Conservation (phyloP, 2,888 invertebrate species). For the Tetranychus piercei region DNA sequence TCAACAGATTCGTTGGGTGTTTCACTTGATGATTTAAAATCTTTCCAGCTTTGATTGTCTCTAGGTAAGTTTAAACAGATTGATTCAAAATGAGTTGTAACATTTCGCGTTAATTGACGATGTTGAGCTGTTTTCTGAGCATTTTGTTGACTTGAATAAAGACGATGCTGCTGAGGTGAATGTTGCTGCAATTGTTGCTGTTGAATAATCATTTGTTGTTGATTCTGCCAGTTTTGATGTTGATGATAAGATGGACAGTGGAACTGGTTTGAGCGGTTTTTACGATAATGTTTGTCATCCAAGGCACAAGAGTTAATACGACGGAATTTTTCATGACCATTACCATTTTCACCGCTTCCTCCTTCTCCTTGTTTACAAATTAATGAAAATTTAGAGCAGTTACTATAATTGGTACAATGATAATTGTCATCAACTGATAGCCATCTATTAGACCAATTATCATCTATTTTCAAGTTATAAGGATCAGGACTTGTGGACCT, state of each 20-base stretch:
- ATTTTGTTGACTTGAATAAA: not conserved
- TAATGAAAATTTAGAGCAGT: not conserved
- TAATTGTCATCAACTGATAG: not conserved
- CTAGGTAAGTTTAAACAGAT: not conserved
- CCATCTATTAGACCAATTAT: not conserved
- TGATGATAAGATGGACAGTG: constrained; percentile 3
- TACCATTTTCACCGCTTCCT: not conserved
- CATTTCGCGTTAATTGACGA: not conserved
- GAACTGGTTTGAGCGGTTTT: not conserved
- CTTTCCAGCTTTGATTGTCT: not conserved
- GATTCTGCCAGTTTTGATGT: not conserved
- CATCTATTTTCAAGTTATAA: not conserved
- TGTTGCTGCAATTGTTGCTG: not conserved
- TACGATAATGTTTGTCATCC: constrained; percentile 4
- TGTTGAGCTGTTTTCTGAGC: not conserved
- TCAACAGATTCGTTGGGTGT: not conserved
- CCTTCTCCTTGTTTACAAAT: not conserved
- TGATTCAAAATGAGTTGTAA: not conserved
- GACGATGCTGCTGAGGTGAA: not conserved
- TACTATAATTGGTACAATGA: not conserved
- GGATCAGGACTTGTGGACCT: not conserved
- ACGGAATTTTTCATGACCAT: not conserved
- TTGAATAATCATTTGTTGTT: not conserved
- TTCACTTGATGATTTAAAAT: not conserved
- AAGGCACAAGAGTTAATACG: constrained; percentile 5